A percentile compares a stretch with the other conserved stretches of the same genome.
Conservation (phyloP, 2,797 vertebrate genomes). For the Pyrrhura leucotis region DNA sequence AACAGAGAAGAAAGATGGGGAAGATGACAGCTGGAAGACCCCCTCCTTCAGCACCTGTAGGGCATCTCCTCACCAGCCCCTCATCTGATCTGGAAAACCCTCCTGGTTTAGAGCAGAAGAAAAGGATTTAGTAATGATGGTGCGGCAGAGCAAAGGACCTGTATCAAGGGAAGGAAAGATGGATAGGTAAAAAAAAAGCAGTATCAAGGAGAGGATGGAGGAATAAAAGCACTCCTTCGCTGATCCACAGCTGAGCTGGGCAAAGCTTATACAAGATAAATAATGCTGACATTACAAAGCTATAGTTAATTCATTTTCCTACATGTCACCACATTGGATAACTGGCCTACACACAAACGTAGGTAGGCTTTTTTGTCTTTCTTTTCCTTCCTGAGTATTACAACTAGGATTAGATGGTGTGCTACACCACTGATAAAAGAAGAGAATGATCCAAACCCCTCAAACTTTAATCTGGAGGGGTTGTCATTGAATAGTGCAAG, state of each 20-base stretch:
- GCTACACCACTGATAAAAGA: conserved; percentile 37
- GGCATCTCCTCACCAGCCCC: background rate
- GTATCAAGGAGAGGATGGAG: conserved; percentile 23
- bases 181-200: background rate
- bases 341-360: conserved; percentile 68
- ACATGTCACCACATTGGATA: conserved; percentile 67
- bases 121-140: background rate
- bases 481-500: conserved; percentile 11
- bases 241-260: conserved; percentile 69
- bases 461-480: conserved; percentile 62
- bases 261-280: conserved; percentile 70
- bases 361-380: background rate
- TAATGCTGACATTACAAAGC: conserved; percentile 65
- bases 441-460: conserved; percentile 41
- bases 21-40: background rate
- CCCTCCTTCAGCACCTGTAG: background rate
- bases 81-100: background rate
- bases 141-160: background rate
- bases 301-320: conserved; percentile 69
- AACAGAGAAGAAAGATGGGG: background rate
- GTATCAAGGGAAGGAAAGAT: background rate
- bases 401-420: conserved; percentile 40
- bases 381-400: background rate
- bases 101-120: conserved; percentile 7
- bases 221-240: conserved; percentile 53